These are phyloP conservation scores for Acrocephalus scirpaceus DNA, from an alignment of 2,797 vertebrate genomes.

Conservation along the genomic window DNA sequence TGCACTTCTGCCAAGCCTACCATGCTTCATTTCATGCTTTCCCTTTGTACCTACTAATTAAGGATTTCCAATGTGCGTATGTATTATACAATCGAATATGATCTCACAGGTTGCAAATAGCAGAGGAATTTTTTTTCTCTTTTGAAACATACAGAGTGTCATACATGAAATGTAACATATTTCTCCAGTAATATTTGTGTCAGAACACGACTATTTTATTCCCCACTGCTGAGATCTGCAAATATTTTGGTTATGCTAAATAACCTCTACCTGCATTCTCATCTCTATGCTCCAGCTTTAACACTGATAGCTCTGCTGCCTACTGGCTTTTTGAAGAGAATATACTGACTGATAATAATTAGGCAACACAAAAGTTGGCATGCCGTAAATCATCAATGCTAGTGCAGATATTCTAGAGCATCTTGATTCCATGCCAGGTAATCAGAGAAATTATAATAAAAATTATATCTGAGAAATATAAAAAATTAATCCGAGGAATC, in stretches of 20 bases:
- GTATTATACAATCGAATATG: neutral
- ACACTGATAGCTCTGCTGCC: neutral
- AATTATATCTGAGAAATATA: neutral
- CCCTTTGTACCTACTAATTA: constrained; percentile 71
- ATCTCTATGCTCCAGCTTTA: neutral
- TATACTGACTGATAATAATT: neutral
- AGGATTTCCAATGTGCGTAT: constrained; percentile 7
- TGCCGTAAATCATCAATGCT: neutral
- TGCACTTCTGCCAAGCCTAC: constrained; percentile 67
- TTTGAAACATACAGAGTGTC: neutral
- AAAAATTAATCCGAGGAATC: neutral
- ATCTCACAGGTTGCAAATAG: neutral
- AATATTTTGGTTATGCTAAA: constrained; percentile 13
- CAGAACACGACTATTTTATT: neutral
- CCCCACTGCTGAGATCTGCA: neutral
- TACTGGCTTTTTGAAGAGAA: neutral
- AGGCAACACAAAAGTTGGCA: neutral
- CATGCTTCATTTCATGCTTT: constrained; percentile 44
- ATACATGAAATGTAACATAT: neutral
- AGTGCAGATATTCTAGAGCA: neutral
- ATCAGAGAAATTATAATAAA: neutral
- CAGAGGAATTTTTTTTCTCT: neutral
- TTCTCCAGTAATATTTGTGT: neutral
- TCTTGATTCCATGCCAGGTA: neutral
- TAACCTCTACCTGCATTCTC: neutral